A percentile compares a stretch with the other conserved stretches of the same genome.
Evolutionary conservation across 2,888 invertebrate genomes (phyloP).

Genomic region (Keiferia lycopersicella): DNA sequence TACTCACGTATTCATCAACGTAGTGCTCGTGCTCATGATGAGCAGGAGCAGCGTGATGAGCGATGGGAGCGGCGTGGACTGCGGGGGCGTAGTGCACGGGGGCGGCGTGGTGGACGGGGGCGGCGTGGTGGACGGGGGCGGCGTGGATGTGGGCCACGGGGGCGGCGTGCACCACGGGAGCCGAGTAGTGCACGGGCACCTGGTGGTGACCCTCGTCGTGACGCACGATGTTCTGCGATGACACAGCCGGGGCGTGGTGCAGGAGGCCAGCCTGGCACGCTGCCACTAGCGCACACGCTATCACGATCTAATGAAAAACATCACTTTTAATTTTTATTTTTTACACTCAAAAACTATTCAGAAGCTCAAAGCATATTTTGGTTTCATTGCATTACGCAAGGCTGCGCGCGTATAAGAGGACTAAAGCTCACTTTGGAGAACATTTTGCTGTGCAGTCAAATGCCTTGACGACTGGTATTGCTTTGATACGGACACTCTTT

Average conservation of each 20-base stretch:
- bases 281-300: conserved; percentile 62
- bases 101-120: conserved; percentile 33
- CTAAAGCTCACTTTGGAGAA: conserved; percentile 74
- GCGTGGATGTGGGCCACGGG: conserved; percentile 35
- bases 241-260: conserved; percentile 73
- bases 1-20: conserved; percentile 73
- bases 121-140: conserved; percentile 29
- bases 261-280: conserved; percentile 66
- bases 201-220: conserved; percentile 65
- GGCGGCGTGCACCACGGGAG: conserved; percentile 37
- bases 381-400: conserved; percentile 10
- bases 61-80: conserved; percentile 37
- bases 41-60: conserved; percentile 40
- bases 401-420: conserved; percentile 31
- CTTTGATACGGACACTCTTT: conserved; percentile 69
- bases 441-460: conserved; percentile 75
- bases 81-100: conserved; percentile 35
- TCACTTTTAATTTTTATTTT: conserved; percentile 15
- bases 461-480: conserved; percentile 69
- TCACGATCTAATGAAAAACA: conserved; percentile 52
- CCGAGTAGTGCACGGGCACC: conserved; percentile 58
- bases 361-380: conserved; percentile 3
- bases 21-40: conserved; percentile 65
- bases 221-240: conserved; percentile 73
- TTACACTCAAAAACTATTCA: conserved; percentile 14